phyloP scores from a whole-genome alignment of 2,113 vertebrate species.

The Pavo muticus region DNA sequence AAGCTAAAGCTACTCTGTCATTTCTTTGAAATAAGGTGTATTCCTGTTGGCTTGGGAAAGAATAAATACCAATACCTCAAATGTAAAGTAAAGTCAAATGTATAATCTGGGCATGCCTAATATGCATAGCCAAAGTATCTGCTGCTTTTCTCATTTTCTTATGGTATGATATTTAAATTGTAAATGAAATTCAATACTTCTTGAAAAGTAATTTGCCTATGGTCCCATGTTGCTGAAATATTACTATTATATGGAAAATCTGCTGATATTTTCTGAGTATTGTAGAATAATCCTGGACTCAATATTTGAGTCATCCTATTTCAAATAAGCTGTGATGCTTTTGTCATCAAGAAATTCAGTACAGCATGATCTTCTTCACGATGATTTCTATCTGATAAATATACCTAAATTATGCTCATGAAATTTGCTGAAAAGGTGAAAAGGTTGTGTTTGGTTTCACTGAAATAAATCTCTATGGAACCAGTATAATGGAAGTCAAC shows the following conservation, averaged over 20 bases:
- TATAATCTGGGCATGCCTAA: not conserved
- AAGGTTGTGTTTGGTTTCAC: not conserved
- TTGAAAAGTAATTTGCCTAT: not conserved
- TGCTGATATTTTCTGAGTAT: not conserved
- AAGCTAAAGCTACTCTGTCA: not conserved
- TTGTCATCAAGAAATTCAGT: slow-evolving; percentile 11
- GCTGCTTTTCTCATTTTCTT: not conserved
- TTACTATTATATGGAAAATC: not conserved
- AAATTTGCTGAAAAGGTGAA: not conserved
- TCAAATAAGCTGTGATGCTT: not conserved
- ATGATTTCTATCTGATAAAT: not conserved
- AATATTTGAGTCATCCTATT: not conserved
- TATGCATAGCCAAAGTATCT: not conserved
- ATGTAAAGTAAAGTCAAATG: not conserved
- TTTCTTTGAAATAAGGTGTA: slow-evolving; percentile 7
- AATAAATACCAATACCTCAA: not conserved
- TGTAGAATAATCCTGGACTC: not conserved
- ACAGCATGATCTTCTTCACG: rapidly evolving
- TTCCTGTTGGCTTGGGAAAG: not conserved
- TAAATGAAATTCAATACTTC: not conserved
- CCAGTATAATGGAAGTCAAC: not conserved
- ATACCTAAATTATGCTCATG: not conserved
- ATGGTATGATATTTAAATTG: not conserved
- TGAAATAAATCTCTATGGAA: not conserved
- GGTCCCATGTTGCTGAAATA: not conserved